Base-by-base conservation (phyloP, 2,888 invertebrate species). In the Epistrophe eligans region DNA sequence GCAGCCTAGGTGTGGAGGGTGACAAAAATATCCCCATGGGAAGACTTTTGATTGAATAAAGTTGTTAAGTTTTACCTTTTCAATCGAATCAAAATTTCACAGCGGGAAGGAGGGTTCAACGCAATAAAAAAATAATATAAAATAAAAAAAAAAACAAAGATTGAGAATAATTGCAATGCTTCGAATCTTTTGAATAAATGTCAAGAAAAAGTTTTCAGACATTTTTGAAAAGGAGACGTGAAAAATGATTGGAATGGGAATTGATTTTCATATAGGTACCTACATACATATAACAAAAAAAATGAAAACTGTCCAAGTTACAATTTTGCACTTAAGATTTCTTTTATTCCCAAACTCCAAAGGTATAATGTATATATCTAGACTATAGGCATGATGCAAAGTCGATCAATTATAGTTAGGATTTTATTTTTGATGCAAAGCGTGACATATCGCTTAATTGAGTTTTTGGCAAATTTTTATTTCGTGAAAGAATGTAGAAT, bases 1-100 rank as follows among this genome's bases (percentile, higher is more conserved):
- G 45, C 70, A 76, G 76, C 52, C 52, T 50, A 58, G 62, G 71
- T 66, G 67, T 43, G 45, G 11, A 58, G 84, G 79, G 74, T 17
- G 73, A 45, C 50, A 66, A 24, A 70, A 55, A 55, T 35, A 48
- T 58, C 67, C 79, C 82, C 79, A 35, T 74, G 72, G 83, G 85
- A 77, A 60, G 87, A 79, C 82, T 87, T 83, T 79, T 87, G 87
- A 87, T 87, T 87, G 87, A 83, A 87, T 87, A 87, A 87, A 87
- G 87, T 82, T 87, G 87, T 87, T 87, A 79, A 87, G 79, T 87
- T 83, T 55, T 83, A 87, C 87, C 82, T 82, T 83, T 87, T 87
- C 87, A 87, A 87, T 79, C 82, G 87, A 82, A 79, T 79, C 74
- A 58, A 55, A 67, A 38, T 35, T 43, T 64, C 66, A 32, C 57